A percentile compares a stretch with the other conserved stretches of the same genome.
phyloP scores from a whole-genome alignment of 1,140 invertebrate species.

The Sinonovacula constricta region DNA sequence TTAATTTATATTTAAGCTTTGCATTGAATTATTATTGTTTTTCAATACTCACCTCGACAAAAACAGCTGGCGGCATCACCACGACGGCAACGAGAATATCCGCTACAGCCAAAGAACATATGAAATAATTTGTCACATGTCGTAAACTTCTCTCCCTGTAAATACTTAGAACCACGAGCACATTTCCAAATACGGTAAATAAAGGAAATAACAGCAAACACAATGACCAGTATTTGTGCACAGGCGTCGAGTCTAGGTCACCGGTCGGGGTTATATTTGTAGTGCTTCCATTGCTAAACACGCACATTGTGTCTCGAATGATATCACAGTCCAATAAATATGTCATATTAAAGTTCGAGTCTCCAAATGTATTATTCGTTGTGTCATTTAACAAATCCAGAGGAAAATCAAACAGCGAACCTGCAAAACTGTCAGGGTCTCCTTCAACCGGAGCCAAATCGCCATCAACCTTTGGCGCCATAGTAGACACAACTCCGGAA shows the following conservation, averaged over 20 bases:
- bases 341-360: conserved; percentile 30
- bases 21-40: too few species aligned
- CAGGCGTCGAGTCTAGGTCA: conserved; percentile 68
- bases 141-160: conserved; percentile 89
- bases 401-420: not conserved
- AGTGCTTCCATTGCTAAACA: conserved; percentile 6
- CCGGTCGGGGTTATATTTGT: conserved; percentile 1
- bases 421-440: not conserved
- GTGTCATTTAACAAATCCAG: conserved; percentile 37
- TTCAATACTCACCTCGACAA: conserved; percentile 93
- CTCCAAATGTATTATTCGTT: conserved; percentile 36
- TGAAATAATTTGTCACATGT: conserved; percentile 99
- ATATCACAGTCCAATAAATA: conserved; percentile 45
- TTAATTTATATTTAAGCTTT: too few species aligned
- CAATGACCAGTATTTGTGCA: conserved; percentile 86
- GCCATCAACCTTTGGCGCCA: not conserved
- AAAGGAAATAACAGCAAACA: conserved; percentile 93
- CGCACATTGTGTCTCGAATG: conserved; percentile 14
- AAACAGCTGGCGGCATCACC: conserved; percentile 99
- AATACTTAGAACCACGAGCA: conserved; percentile 96
- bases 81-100: conserved; percentile 97
- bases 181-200: conserved; percentile 97
- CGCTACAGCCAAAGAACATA: conserved; percentile 97
- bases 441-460: not conserved
- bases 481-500: too few species aligned